Percentiles rank a stretch among this genome's conserved stretches.
Conservation (phyloP, 2,113 vertebrate genomes). For the Leptosomus discolor region DNA sequence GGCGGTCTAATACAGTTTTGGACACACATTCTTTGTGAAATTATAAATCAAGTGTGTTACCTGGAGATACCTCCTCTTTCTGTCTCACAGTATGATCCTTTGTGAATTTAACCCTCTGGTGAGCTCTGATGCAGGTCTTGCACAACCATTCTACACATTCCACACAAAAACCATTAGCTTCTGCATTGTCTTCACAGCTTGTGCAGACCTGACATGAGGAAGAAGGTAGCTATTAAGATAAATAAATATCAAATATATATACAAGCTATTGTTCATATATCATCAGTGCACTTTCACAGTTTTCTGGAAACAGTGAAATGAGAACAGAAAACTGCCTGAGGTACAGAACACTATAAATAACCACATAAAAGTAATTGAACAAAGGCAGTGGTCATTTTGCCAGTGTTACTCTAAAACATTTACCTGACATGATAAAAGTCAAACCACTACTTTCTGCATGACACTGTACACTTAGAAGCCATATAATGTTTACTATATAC, state of each 20-base stretch:
- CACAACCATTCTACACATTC: slow-evolving; percentile 98
- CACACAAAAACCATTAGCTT: slow-evolving; percentile 94
- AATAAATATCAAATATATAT: neutral
- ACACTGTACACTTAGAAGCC: neutral
- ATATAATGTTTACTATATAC: neutral
- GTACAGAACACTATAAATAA: neutral
- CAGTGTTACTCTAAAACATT: neutral
- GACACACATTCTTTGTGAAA: neutral
- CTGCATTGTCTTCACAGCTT: slow-evolving; percentile 97
- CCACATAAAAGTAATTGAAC: neutral
- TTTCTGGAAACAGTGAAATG: neutral
- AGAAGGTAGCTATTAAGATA: neutral
- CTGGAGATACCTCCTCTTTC: slow-evolving; percentile 96
- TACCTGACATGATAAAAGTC: neutral
- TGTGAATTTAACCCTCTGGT: slow-evolving; percentile 97
- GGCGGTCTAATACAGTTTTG: neutral
- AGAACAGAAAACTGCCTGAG: neutral
- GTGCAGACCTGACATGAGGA: slow-evolving; percentile 84
- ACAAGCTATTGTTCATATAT: neutral
- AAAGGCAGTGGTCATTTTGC: neutral
- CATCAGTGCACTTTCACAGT: neutral
- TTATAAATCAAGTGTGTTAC: slow-evolving; percentile 61
- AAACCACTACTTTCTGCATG: neutral
- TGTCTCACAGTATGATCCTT: slow-evolving; percentile 95
- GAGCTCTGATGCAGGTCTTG: slow-evolving; percentile 93